These are phyloP conservation scores for Cybosia mesomella DNA, from an alignment of 2,888 invertebrate genomes.

Conservation along the genomic window DNA sequence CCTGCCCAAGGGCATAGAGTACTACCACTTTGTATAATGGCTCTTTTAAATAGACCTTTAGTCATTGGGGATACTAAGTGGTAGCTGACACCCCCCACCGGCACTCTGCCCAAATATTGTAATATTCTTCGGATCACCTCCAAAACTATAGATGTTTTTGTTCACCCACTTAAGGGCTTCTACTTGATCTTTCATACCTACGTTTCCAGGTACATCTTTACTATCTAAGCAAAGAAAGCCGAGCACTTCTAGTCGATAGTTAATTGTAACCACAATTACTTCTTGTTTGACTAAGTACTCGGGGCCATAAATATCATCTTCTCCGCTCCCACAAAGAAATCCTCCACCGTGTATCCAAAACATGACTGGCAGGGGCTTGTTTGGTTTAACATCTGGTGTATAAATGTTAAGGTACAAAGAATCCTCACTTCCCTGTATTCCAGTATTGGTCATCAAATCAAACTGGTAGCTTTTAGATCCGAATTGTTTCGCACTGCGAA, in stretches of 20 bases:
- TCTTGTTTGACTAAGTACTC: slow-evolving; percentile 55
- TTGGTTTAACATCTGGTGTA: slow-evolving; percentile 50
- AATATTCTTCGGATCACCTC: slow-evolving; percentile 58
- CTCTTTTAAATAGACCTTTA: slow-evolving; percentile 63
- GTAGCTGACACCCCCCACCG: slow-evolving; percentile 58
- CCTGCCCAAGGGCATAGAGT: slow-evolving; percentile 85
- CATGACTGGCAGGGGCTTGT: slow-evolving; percentile 52
- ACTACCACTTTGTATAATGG: slow-evolving; percentile 89
- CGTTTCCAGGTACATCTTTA: slow-evolving; percentile 60
- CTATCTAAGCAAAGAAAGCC: slow-evolving; percentile 60
- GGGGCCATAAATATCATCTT: slow-evolving; percentile 54
- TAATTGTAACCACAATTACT: slow-evolving; percentile 53
- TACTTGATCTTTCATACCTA: slow-evolving; percentile 63
- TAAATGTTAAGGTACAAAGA: slow-evolving; percentile 63
- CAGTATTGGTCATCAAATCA: slow-evolving; percentile 22
- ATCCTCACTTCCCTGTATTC: slow-evolving; percentile 36
- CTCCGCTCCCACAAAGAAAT: slow-evolving; percentile 52
- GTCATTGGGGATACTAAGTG: slow-evolving; percentile 68
- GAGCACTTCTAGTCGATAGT: slow-evolving; percentile 59
- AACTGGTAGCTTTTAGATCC: slow-evolving; percentile 43
- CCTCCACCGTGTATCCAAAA: slow-evolving; percentile 59
- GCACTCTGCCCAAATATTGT: slow-evolving; percentile 67
- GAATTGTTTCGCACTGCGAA: slow-evolving; percentile 57
- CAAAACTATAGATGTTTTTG: slow-evolving; percentile 56
- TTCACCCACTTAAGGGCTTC: slow-evolving; percentile 59